Evolutionary conservation across 2,797 vertebrate genomes (phyloP).

Genomic region (Acanthis flammea): DNA sequence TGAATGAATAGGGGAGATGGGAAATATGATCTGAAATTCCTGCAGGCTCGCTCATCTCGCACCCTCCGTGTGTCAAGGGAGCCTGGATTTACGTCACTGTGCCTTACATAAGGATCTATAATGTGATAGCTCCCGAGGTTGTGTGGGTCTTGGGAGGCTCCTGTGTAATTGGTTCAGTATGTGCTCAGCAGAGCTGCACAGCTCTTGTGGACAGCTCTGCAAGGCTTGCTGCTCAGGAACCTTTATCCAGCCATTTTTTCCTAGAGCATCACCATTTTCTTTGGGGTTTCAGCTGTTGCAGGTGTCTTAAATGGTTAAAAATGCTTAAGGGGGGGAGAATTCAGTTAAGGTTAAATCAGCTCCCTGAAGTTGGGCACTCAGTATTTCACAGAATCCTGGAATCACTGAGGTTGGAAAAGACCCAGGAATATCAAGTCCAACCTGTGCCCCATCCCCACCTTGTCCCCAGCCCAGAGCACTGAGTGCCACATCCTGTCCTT

Average conservation of each 20-base stretch:
- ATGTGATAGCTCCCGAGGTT: slow-evolving; percentile 3
- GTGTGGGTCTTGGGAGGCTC: slow-evolving; percentile 7
- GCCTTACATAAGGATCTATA: slow-evolving; percentile 29
- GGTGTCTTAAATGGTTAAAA: neutral
- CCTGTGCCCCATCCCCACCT: fast-evolving
- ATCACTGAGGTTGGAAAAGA: neutral
- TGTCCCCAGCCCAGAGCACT: neutral
- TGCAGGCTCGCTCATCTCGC: slow-evolving; percentile 30
- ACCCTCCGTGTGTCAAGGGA: slow-evolving; percentile 12
- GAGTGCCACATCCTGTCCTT: fast-evolving
- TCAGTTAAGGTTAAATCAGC: neutral
- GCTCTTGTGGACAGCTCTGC: neutral
- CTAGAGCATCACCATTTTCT: neutral
- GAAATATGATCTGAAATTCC: slow-evolving; percentile 42
- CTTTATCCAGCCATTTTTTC: neutral
- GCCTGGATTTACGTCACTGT: slow-evolving; percentile 7
- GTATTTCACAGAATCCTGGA: neutral
- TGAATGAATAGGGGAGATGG: slow-evolving; percentile 13
- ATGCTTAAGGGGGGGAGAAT: neutral
- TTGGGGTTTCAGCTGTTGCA: neutral
- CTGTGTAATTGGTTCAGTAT: neutral
- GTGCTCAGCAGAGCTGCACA: neutral
- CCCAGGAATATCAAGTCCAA: fast-evolving
- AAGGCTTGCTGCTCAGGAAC: fast-evolving
- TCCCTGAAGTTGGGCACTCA: neutral